Conservation (phyloP, 2,888 invertebrate genomes). For the Apotomis capreana region DNA sequence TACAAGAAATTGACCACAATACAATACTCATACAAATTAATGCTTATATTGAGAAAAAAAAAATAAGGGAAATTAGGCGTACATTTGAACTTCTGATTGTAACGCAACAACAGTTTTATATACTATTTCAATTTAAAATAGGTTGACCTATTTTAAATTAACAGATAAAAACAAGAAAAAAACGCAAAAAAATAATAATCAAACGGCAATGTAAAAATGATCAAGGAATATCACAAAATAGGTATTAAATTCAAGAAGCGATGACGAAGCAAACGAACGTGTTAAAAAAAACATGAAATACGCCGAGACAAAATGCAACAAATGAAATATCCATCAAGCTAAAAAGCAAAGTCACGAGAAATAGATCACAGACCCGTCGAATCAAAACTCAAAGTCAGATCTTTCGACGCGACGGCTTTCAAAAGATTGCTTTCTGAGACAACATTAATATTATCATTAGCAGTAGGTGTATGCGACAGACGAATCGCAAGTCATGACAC, state of each 20-base stretch:
- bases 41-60: too few relatives aligned
- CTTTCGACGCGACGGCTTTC: constrained; percentile 54
- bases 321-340: constrained; percentile 37
- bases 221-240: not conserved
- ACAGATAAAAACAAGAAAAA: too few relatives aligned
- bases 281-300: constrained; percentile 30
- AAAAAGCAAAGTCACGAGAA: constrained; percentile 40
- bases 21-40: too few relatives aligned
- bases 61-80: too few relatives aligned
- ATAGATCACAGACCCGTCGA: constrained; percentile 47
- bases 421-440: constrained; percentile 73
- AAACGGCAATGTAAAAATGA: not conserved
- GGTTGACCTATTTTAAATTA: too few relatives aligned
- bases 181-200: too few relatives aligned
- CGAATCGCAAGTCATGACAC: constrained; percentile 71
- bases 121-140: too few relatives aligned
- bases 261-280: constrained; percentile 4
- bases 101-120: too few relatives aligned
- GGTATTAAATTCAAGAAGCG: constrained; percentile 17
- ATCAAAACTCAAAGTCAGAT: constrained; percentile 58
- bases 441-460: constrained; percentile 81
- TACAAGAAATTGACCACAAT: too few relatives aligned
- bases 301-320: constrained; percentile 32
- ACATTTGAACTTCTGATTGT: too few relatives aligned
- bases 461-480: constrained; percentile 78